Base-by-base conservation (phyloP, 2,888 invertebrate species). In the Gymnocheta viridis region DNA sequence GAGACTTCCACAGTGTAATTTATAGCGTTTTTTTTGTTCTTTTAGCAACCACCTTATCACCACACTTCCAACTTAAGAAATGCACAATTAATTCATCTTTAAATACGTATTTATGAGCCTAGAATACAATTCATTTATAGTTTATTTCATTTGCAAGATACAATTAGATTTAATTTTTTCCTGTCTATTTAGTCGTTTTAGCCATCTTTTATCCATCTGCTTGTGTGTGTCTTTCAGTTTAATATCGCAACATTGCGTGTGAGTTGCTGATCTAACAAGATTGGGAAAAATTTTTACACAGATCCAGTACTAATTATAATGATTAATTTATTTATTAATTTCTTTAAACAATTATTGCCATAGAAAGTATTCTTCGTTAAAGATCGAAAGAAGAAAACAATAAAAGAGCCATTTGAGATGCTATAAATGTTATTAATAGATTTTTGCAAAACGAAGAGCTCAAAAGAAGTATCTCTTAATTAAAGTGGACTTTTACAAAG, bases 51-150 rank as follows among this genome's bases (percentile, higher is more conserved):
- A 77, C 77, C 73, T 84, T 81, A 84, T 81, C 84, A 81, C 81
- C 81, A 84, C 81, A 84, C 84, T 84, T 82, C 73, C 56, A 79
- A 66, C 29, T 38, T 58, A 58, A 73, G 73, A 81, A 69, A 77
- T 84, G 41, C 72, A 62, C 81, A 84, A 84, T 81, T 84, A 81
- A 77, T 81, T 69, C 56, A 35, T 73, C 77, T 81, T 73, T 69
- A 77, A 58, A 84, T 81, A 77, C 41, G 82, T 74, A 82, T 69
- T 69, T 74, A 60, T 76, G 38, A 49, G 66, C 58, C 38, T 58
- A 41, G 58, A 54, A 67, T 38, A 54, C 66, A 73, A 66, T 74
- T 62, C 47, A 56, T 72, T 64, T 32, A 29, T 19, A 51, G 41
- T 44, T 62, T 35, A 56, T 79, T 74, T 35, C 24, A 64, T 58